phyloP scores from a whole-genome alignment of 2,888 invertebrate species.

The Mylabris sibirica region DNA sequence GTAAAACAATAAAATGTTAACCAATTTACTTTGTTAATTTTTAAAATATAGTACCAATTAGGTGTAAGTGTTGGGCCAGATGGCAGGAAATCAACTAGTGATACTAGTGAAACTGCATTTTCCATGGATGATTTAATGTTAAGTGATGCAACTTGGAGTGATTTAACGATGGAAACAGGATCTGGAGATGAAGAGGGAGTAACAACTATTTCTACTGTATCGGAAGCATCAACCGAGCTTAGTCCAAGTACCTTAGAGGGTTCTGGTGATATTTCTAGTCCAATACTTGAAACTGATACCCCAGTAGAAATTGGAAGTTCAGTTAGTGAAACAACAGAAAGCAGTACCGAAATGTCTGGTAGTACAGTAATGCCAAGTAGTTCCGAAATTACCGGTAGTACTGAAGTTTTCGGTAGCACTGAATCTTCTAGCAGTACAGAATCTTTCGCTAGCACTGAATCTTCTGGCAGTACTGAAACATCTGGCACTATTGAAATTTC shows the following conservation, averaged over 20 bases:
- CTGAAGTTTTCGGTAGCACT: slow-evolving; percentile 32
- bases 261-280: slow-evolving; percentile 41
- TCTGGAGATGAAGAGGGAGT: slow-evolving; percentile 48
- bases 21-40: slow-evolving; percentile 14
- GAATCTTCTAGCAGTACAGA: slow-evolving; percentile 34
- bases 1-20: slow-evolving; percentile 10
- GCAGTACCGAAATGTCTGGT: slow-evolving; percentile 2
- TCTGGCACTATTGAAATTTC: slow-evolving; percentile 24
- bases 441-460: slow-evolving; percentile 32
- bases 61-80: slow-evolving; percentile 33
- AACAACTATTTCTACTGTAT: slow-evolving; percentile 24
- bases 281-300: slow-evolving; percentile 12
- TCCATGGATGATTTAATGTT: slow-evolving; percentile 64
- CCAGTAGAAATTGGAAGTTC: slow-evolving; percentile 16
- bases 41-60: slow-evolving; percentile 25
- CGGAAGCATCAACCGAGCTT: slow-evolving; percentile 25
- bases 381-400: slow-evolving; percentile 37
- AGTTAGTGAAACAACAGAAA: slow-evolving; percentile 17
- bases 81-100: slow-evolving; percentile 28
- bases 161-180: slow-evolving; percentile 42
- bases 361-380: slow-evolving; percentile 33
- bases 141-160: slow-evolving; percentile 58
- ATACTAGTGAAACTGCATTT: slow-evolving; percentile 52
- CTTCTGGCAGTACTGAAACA: slow-evolving; percentile 30
- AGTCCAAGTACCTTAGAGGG: slow-evolving; percentile 30